These are phyloP conservation scores for Tragulus kanchil DNA, from an alignment of 2,113 vertebrate genomes.

Conservation along the genomic window DNA sequence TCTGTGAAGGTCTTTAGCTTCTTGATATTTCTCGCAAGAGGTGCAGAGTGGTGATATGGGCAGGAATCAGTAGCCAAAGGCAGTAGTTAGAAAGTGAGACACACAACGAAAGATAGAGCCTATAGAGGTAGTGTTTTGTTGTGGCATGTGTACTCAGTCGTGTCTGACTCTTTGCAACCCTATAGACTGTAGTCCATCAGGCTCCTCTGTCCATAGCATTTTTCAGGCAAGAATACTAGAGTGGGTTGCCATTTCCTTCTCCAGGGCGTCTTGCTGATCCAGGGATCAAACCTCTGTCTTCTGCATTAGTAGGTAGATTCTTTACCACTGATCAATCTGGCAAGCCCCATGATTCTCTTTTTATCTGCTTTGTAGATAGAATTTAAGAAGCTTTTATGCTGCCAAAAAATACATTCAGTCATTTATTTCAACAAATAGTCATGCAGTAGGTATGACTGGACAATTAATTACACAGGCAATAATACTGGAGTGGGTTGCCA, in stretches of 20 bases:
- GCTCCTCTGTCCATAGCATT: not conserved
- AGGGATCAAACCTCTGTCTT: not conserved
- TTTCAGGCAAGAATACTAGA: not conserved
- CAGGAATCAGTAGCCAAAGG: not conserved
- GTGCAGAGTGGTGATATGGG: not conserved
- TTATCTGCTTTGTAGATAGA: not conserved
- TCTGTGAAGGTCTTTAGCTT: no score
- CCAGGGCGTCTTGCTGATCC: not conserved
- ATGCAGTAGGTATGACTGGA: not conserved
- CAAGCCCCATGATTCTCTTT: not conserved
- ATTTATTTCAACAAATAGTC: slow-evolving; percentile 39
- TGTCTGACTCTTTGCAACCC: not conserved
- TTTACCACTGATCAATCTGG: not conserved
- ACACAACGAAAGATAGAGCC: not conserved
- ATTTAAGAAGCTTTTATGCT: slow-evolving; percentile 20
- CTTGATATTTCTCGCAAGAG: not conserved
- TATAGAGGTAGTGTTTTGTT: not conserved
- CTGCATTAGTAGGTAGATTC: not conserved
- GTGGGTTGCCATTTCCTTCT: not conserved
- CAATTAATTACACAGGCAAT: not conserved
- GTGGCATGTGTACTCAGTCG: not conserved
- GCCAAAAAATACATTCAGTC: not conserved
- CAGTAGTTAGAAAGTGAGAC: not conserved
- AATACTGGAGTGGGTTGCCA: no score
- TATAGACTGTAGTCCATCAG: rapidly evolving